Conservation (phyloP, 2,113 vertebrate genomes). For the Gallinago media region DNA sequence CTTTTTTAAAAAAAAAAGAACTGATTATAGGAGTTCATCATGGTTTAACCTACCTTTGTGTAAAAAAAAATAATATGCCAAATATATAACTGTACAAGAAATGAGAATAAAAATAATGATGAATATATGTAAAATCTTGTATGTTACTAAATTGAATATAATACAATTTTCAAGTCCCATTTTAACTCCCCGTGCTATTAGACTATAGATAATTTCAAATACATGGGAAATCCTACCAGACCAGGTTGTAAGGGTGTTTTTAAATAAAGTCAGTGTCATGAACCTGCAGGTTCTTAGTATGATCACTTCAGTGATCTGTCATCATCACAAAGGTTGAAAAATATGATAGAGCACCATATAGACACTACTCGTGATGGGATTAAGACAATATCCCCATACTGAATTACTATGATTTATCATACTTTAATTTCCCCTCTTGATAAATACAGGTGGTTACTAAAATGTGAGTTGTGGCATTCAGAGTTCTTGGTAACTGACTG, state of each 20-base stretch:
- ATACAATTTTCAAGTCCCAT: background rate
- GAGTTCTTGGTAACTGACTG: conserved; percentile 20
- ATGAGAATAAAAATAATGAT: background rate
- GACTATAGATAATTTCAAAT: background rate
- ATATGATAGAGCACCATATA: background rate
- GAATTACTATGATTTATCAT: background rate
- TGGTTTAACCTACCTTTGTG: background rate
- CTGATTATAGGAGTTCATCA: background rate
- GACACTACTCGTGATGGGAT: background rate
- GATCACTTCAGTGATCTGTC: background rate
- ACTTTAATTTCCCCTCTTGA: background rate
- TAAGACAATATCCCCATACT: background rate
- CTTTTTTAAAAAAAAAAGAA: background rate
- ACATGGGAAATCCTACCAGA: background rate
- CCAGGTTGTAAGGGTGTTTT: background rate
- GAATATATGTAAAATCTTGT: background rate
- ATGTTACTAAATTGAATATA: background rate
- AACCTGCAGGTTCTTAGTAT: background rate
- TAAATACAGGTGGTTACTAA: conserved; percentile 23
- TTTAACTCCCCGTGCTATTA: background rate
- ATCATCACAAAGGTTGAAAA: background rate
- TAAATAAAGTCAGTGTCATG: background rate
- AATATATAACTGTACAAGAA: background rate
- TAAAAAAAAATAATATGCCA: background rate
- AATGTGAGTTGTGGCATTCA: conserved; percentile 38